Evolutionary conservation across 2,113 vertebrate genomes (phyloP), one percentile per base, ranked within the genome.

Genomic region (Halcyon senegalensis): DNA sequence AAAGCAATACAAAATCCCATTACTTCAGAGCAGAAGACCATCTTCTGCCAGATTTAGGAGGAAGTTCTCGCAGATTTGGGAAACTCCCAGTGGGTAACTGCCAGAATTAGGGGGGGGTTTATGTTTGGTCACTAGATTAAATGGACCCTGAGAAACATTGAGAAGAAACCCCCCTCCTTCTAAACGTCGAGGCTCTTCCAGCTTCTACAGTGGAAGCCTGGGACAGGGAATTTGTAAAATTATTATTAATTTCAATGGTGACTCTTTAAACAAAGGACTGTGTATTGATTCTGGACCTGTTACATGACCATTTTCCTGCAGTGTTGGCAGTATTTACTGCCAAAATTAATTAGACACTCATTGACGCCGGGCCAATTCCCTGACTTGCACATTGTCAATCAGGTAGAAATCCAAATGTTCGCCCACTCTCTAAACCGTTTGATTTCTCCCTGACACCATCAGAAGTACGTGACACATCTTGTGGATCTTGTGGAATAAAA

Each of bases 341-440:
- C 77, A 77, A 79, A 78, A 87, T 86, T 95, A 77, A 92, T 89
- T 69, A 94, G 94, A 75, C 44, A 6, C 37, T 96, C 59, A 74
- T 63, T 68, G 92, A 80, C 59, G 68, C 83, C 14, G 76, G 78
- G 91, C 92, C 96, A 94, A 89, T 92, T 94, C 91, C 83, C 73
- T 74, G 91, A 79, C 83, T 94, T 93, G 88, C 94, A 93, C 39
- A 1, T 24, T 90, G 77, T 94, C 88, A 94, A 13, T 95, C 93
- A 94, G 94, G 77, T 86, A 95, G 80, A 74, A 93, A 97, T 97
- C 91, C 93, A 96, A 96, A 97, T 94, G 90, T 73, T 95, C 87
- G 6, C 91, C 95, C 89, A 93, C 94, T 81, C 77, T 33, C 64
- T 89, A 46, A 95, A 77, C 37, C 39, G 3, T 76, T 96, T 94